Percentiles rank a stretch among this genome's conserved stretches.
Evolutionary conservation across 2,113 vertebrate species (phyloP).

Genomic region (Echinops telfairi): DNA sequence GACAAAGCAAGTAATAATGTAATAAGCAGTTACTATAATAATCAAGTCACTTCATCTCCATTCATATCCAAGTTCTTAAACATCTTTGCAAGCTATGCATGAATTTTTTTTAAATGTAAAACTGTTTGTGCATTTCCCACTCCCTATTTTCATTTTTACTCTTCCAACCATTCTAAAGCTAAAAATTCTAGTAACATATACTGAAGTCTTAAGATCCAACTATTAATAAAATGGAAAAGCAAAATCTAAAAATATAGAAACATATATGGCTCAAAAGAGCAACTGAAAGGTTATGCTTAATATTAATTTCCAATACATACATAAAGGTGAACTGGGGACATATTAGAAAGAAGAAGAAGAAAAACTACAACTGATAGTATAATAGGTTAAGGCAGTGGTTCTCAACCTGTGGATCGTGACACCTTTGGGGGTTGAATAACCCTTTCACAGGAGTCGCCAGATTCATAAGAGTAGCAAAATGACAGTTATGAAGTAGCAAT

Average conservation of each 20-base stretch:
- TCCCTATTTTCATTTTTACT: conserved; percentile 9
- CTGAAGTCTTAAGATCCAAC: conserved; percentile 12
- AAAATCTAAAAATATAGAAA: conserved; percentile 46
- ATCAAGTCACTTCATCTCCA: conserved; percentile 60
- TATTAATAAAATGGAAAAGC: conserved; percentile 35
- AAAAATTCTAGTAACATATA: conserved; percentile 49
- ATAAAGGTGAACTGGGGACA: no score
- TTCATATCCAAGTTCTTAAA: conserved; percentile 49
- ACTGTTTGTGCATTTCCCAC: no score
- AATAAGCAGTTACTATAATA: conserved; percentile 20
- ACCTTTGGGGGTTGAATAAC: no score
- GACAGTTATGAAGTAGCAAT: no score
- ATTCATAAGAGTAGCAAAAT: no score
- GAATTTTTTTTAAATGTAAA: no score
- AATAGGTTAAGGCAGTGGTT: no score
- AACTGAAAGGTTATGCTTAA: background rate
- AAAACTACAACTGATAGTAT: no score
- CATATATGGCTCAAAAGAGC: background rate
- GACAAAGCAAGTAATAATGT: conserved; percentile 6
- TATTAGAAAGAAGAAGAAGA: no score
- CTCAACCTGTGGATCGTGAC: no score
- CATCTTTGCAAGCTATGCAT: conserved; percentile 23
- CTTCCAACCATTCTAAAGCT: conserved; percentile 61
- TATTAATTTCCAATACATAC: background rate
- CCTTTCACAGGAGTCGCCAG: no score